Evolutionary conservation across 2,888 invertebrate genomes (phyloP), one percentile per base, ranked within the genome.

Genomic region (Drosophila prostipennis): DNA sequence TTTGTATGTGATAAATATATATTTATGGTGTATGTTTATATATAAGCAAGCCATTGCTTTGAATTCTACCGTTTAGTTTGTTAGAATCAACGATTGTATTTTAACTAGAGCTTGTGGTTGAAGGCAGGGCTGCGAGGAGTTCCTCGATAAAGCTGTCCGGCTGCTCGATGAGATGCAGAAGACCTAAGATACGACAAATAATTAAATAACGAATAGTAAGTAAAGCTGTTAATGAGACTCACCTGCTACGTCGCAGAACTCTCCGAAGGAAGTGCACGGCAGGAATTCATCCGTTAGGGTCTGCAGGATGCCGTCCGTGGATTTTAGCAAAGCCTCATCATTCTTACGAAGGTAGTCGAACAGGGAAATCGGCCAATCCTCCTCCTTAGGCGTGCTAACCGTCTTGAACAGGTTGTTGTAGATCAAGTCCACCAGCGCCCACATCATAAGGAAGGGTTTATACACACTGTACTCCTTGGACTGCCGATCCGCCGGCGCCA

Each of bases 301-400:
- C 29, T 94, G 93, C 74, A 99, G 94, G 68, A 98, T 94, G 72
- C 94, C 94, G 91, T 98, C 98, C 11, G 97, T 97, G 13, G 96
- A 95, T 91, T 98, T 98, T 23, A 98, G 93, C 93, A 98, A 94
- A 6, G 94, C 94, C 91, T 98, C 98, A 93, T 99, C 99, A 92
- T 97, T 98, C 91, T 97, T 96, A 2, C 99, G 95, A 89, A 99
- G 97, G 91, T 96, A 98, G 91, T 98, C 98, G 19, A 98, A 98
- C 59, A 99, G 93, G 70, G 95, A 95, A 48, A 95, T 94, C 29
- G 98, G 95, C 99, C 99, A 99, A 80, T 96, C 96, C 78, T 97
- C 96, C 72, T 96, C 95, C 42, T 96, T 95, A 56, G 93, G 93
- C 43, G 96, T 95, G 91, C 93, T 95, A 94, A 92, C 91, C 83